These are phyloP conservation scores for Atopsyche davidsoni DNA, from an alignment of 1,140 invertebrate species.

Conservation along the genomic window DNA sequence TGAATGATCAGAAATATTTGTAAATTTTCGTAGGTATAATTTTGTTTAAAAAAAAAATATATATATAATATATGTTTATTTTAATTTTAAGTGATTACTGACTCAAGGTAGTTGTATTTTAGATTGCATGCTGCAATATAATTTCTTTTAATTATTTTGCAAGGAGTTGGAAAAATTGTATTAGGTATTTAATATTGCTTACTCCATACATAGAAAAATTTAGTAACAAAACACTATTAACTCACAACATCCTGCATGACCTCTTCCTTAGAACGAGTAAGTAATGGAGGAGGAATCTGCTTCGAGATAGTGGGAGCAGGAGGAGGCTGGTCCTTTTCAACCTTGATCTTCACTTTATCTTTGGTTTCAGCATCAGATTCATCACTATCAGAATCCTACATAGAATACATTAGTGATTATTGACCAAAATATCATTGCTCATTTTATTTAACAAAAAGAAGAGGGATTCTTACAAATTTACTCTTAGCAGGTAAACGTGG, in stretches of 20 bases:
- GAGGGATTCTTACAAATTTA: slow-evolving; percentile 71
- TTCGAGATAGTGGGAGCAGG: not conserved
- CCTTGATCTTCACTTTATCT: slow-evolving; percentile 17
- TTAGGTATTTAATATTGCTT: too few relatives aligned
- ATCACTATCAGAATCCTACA: slow-evolving; percentile 37
- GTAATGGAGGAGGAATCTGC: slow-evolving; percentile 25
- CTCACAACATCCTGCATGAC: slow-evolving; percentile 51
- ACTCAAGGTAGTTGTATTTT: too few relatives aligned
- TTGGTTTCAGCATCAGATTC: slow-evolving; percentile 31
- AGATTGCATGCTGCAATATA: too few relatives aligned
- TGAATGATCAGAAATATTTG: too few relatives aligned
- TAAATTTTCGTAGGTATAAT: too few relatives aligned
- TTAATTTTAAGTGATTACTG: too few relatives aligned
- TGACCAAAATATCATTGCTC: not conserved
- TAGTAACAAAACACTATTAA: slow-evolving; percentile 24
- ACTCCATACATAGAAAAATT: too few relatives aligned
- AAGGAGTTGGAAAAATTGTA: slow-evolving; percentile 8
- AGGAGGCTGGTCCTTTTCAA: not conserved
- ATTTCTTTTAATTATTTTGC: too few relatives aligned
- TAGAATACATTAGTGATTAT: not conserved
- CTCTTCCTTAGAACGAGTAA: slow-evolving; percentile 38
- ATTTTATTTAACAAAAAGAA: not conserved
- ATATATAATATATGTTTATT: too few relatives aligned
- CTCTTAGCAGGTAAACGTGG: slow-evolving; percentile 59
- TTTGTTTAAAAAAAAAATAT: too few relatives aligned